These are phyloP conservation scores for Sturnira hondurensis DNA, from an alignment of 2,113 vertebrate species.

Conservation along the genomic window DNA sequence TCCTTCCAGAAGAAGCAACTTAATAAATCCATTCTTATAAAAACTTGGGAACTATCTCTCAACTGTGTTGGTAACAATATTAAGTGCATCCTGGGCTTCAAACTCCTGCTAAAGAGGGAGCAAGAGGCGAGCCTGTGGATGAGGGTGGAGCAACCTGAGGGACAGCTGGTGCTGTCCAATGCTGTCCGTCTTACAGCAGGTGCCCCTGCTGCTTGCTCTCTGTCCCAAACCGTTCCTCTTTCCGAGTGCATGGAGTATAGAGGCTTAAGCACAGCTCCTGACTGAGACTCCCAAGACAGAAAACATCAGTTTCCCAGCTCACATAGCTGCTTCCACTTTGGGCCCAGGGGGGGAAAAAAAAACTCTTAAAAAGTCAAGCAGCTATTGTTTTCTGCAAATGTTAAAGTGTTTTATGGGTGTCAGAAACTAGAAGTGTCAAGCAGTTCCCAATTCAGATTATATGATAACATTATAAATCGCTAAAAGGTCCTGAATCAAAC, in stretches of 20 bases:
- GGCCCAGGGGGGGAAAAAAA: neutral
- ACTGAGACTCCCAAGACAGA: neutral
- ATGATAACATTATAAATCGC: neutral
- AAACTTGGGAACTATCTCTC: neutral
- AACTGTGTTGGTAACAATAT: neutral
- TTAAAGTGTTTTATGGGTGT: neutral
- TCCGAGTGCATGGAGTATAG: neutral
- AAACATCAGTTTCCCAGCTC: neutral
- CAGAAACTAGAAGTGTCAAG: neutral
- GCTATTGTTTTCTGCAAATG: neutral
- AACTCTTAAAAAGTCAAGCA: neutral
- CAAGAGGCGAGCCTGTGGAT: neutral
- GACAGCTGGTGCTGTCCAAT: rapidly evolving
- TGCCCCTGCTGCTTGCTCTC: neutral
- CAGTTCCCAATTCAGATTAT: neutral
- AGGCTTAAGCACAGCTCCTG: neutral
- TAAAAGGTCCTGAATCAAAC: neutral
- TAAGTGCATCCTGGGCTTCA: neutral
- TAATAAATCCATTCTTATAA: neutral
- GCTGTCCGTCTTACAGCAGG: neutral
- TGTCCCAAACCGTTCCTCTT: neutral
- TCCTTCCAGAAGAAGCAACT: neutral
- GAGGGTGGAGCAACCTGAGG: rapidly evolving
- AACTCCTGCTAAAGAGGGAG: neutral
- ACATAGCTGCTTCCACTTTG: neutral